Base-by-base conservation (phyloP, 2,113 vertebrate genomes). In the Galbula dea region DNA sequence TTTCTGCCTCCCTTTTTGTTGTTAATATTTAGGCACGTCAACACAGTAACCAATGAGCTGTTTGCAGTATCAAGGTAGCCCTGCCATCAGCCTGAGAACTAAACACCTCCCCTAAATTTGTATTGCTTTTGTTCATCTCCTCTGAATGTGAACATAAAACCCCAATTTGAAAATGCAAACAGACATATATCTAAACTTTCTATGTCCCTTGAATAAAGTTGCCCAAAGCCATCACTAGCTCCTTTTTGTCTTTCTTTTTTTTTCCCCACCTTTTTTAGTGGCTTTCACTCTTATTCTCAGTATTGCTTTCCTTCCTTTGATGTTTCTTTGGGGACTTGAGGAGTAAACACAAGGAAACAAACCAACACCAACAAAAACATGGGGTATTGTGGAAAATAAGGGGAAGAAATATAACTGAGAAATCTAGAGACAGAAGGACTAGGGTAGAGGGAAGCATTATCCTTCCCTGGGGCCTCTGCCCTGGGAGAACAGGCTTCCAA, bases 21-120 rank as follows among this genome's bases (percentile, higher is more conserved):
- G 79, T 94, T 94, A 82, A 94, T 96, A 94, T 96, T 96, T 93
- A 87, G 95, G 67, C 63, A 91, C 74, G 79, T 83, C 74, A 93
- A 63, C 74, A 39, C 82, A 94, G 92, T 2, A 0, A 93, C 95
- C 77, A 85, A 73, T 61, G 73, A 73, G 51, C 68, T 88, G 73
- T 46, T 94, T 68, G 39, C 65, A 37, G 83, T 79, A 95, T 63
- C 85, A 93, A 95, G 85, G 96, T 95, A 92, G 89, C 89, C 76
- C 74, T 91, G 90, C 57, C 77, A 88, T 77, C 71, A 73, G 51
- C 63, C 57, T 58, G 41, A 59, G 12, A 34, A 67, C 79, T 51
- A 76, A 95, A 92, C 65, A 73, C 79, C 85, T 94, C 69, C 71
- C 52, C 17, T 21, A 91, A 96, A 96, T 96, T 88, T 97, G 49